Evolutionary conservation across 2,113 vertebrate species (phyloP), one percentile per base, ranked within the genome.

Genomic region (Ancistrus triradiatus): DNA sequence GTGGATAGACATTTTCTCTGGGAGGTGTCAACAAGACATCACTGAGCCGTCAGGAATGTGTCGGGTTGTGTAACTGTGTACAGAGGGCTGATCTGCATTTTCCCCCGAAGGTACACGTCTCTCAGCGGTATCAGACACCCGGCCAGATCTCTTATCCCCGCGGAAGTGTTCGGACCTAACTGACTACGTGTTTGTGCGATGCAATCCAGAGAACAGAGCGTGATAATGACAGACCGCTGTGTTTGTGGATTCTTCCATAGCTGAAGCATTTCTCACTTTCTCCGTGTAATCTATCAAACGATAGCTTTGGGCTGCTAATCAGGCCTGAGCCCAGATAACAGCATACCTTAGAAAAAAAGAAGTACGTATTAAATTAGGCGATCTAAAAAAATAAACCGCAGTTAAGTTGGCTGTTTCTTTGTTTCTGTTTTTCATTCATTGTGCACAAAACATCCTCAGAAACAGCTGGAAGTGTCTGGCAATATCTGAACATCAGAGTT

Each of bases 101-200:
- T 21, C 50, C 37, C 50, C 37, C 46, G 24, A 55, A 43, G 69
- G 69, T 40, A 31, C 27, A 48, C 18, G 60, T 60, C 56, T 40
- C 35, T 66, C 25, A 19, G 11, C 57, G 52, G 42, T 59, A 60
- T 61, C 31, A 40, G n/a, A 42, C 42, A 28, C 24, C 38, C 24
- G 27, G 69, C 65, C 43, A 58, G 49, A 68, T 75, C 55, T 64
- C 47, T 65, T 22, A 56, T 55, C 33, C 19, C 42, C 37, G 27
- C 24, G 42, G 62, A 61, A 56, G 69, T 21, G 57, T 66, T 58
- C 57, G 21, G 60, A 59, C 46, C 50, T 33, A 64, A 70, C 59
- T 64, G 60, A 63, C 55, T 49, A 47, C 57, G 53, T 64, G 52
- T 50, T 70, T 43, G 44, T 46, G 3, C 31, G 35, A 21, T 40